phyloP scores from a whole-genome alignment of 2,797 vertebrate species.

The Ptychadena robeensis region DNA sequence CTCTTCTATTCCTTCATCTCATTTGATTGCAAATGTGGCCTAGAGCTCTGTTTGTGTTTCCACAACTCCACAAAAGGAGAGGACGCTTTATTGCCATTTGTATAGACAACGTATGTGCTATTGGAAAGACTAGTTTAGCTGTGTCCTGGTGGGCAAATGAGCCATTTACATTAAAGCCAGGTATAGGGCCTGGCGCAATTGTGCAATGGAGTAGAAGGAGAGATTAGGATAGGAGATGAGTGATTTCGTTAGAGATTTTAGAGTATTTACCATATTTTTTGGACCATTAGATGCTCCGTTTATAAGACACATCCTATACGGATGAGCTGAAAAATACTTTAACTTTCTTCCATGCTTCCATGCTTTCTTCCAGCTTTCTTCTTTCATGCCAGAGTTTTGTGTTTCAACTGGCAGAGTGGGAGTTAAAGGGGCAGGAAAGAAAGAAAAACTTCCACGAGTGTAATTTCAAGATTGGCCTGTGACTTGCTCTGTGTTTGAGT shows the following conservation, averaged over 20 bases:
- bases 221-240: background rate
- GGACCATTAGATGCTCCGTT: too few species aligned
- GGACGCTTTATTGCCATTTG: background rate
- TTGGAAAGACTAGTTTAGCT: background rate
- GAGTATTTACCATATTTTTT: background rate
- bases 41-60: conserved; percentile 35
- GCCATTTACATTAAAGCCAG: background rate
- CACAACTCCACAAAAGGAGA: conserved; percentile 16
- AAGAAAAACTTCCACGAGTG: too few species aligned
- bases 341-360: too few species aligned
- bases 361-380: too few species aligned
- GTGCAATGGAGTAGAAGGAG: background rate
- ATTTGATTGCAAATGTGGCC: conserved; percentile 50
- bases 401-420: too few species aligned
- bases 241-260: background rate
- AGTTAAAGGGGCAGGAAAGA: too few species aligned
- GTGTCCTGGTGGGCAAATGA: background rate
- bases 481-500: too few species aligned
- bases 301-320: too few species aligned
- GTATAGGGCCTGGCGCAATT: background rate
- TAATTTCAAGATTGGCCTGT: too few species aligned
- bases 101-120: conserved; percentile 30
- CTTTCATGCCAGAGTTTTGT: too few species aligned
- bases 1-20: conserved; percentile 28
- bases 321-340: too few species aligned